A percentile compares a stretch with the other conserved stretches of the same genome.
phyloP scores from a whole-genome alignment of 2,888 invertebrate genomes.

The Opisthograptis luteolata region DNA sequence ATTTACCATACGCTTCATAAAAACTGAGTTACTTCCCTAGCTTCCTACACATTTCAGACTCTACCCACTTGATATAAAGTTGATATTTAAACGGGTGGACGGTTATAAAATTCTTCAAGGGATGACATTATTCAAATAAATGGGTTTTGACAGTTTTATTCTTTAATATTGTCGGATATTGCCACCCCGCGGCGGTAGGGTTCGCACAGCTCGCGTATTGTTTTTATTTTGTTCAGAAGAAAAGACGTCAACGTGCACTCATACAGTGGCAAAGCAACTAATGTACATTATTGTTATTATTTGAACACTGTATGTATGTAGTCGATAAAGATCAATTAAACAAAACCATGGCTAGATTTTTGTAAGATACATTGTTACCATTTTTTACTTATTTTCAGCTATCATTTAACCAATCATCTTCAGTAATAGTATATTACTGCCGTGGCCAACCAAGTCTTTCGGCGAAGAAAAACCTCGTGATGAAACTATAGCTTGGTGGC shows the following conservation, averaged over 20 bases:
- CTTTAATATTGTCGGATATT: constrained; percentile 59
- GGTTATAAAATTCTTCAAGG: constrained; percentile 39
- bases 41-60: constrained; percentile 1
- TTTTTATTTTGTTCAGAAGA: not conserved
- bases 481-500: too few species aligned
- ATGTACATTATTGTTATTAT: too few species aligned
- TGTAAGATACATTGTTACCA: too few species aligned
- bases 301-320: too few species aligned
- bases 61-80: constrained; percentile 12
- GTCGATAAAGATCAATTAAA: too few species aligned
- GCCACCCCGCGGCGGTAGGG: constrained; percentile 30
- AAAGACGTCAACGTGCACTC: constrained; percentile 2
- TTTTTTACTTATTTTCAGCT: too few species aligned
- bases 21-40: constrained; percentile 38
- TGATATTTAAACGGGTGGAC: not conserved
- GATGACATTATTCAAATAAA: constrained; percentile 70
- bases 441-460: too few species aligned
- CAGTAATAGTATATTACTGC: too few species aligned
- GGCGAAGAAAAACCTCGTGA: too few species aligned
- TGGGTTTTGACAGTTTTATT: constrained; percentile 76
- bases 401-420: too few species aligned
- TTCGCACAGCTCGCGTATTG: not conserved
- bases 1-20: constrained; percentile 60
- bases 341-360: too few species aligned
- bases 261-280: too few species aligned